Conservation (phyloP, 37 sponge, comb jelly and placozoan genomes). For the Haliclona indistincta region DNA sequence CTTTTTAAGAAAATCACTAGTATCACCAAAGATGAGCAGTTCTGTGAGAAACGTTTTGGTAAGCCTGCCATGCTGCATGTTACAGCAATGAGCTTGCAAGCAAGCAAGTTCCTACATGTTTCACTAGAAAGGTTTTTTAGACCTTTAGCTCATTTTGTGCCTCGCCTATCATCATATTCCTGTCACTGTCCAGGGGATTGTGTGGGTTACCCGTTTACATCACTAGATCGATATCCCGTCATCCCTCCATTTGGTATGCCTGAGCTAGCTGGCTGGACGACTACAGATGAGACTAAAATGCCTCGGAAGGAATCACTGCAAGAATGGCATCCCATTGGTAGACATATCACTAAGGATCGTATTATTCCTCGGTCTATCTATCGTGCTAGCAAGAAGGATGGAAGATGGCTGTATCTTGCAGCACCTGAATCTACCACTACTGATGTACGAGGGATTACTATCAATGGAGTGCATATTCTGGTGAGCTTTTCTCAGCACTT, state of each 20-base stretch:
- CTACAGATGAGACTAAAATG: neutral
- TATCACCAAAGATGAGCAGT: constrained; percentile 3
- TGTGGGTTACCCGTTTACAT: constrained; percentile 43
- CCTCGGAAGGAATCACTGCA: neutral
- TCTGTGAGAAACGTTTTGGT: constrained; percentile 36
- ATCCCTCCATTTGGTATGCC: constrained; percentile 60
- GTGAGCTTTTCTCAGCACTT: no score
- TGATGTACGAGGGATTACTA: neutral
- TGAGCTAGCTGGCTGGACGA: constrained; percentile 42
- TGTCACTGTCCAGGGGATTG: constrained; percentile 22
- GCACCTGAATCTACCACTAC: neutral
- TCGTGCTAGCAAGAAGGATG: neutral
- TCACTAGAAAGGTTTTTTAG: no score
- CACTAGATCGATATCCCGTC: constrained; percentile 50
- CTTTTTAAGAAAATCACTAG: constrained; percentile 10
- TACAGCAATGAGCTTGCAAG: no score
- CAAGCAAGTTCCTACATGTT: no score
- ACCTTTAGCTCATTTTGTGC: no score
- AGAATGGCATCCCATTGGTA: constrained; percentile 1
- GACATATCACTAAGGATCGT: neutral
- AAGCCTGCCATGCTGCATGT: no score
- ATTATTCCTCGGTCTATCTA: neutral
- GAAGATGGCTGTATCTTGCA: neutral
- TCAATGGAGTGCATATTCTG: neutral
- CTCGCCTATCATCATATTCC: no score